Conservation (phyloP, 1,140 invertebrate genomes). For the Bombus balteatus region DNA sequence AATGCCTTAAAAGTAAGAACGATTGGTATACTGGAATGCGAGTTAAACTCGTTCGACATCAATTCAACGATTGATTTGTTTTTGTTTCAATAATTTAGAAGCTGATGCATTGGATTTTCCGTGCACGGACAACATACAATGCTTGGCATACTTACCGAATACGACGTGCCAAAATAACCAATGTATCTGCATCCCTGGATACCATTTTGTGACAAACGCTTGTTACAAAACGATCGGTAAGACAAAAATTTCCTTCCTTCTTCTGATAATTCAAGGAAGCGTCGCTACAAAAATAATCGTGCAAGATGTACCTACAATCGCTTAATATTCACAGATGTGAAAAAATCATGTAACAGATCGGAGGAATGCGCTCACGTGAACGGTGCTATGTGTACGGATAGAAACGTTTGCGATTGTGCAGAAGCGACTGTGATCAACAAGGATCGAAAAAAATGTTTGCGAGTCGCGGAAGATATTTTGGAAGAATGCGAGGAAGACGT, state of each 20-base stretch:
- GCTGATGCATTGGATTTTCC: neutral
- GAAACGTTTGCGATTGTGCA: constrained; percentile 26
- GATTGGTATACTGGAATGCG: neutral
- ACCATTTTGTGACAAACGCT: constrained; percentile 18
- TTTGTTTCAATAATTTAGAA: constrained; percentile 28
- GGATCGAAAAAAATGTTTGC: constrained; percentile 23
- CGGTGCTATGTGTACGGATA: constrained; percentile 14
- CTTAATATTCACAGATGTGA: constrained; percentile 12
- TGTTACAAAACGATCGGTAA: constrained; percentile 50
- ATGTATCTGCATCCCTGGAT: constrained; percentile 41
- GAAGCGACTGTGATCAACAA: neutral
- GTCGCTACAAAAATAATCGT: neutral
- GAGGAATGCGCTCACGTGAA: constrained; percentile 49
- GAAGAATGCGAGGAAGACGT: constrained; percentile 32
- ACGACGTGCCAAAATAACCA: constrained; percentile 22
- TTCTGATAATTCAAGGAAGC: neutral
- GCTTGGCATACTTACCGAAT: constrained; percentile 33
- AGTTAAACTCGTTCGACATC: neutral
- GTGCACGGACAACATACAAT: constrained; percentile 56
- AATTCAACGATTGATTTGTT: neutral
- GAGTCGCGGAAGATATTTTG: neutral
- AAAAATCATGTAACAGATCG: neutral
- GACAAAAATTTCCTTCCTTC: neutral
- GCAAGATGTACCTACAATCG: neutral
- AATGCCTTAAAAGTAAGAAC: constrained; percentile 51